phyloP scores from a whole-genome alignment of 2,888 invertebrate species.

The Tortrix viridana region DNA sequence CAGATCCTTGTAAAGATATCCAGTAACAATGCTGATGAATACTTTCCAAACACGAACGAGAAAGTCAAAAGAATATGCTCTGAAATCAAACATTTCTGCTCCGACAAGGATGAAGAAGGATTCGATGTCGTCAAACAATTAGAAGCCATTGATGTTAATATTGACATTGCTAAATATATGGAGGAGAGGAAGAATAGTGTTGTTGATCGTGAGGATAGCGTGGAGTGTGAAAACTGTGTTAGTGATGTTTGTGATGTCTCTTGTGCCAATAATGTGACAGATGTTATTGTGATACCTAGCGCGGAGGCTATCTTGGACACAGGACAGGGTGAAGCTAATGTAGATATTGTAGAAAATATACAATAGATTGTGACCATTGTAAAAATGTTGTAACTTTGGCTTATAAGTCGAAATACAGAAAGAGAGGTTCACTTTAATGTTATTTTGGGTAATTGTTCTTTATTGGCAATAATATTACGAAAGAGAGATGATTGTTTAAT shows the following conservation, averaged over 20 bases:
- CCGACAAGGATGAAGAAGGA: constrained; percentile 50
- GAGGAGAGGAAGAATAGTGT: constrained; percentile 48
- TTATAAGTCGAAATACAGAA: background rate
- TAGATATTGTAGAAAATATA: constrained; percentile 13
- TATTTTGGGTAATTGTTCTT: too few species aligned
- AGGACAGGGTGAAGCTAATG: constrained; percentile 49
- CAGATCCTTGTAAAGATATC: constrained; percentile 68
- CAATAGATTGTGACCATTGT: constrained; percentile 21
- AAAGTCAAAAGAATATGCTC: constrained; percentile 70
- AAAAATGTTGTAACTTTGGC: background rate
- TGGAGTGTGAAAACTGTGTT: constrained; percentile 54
- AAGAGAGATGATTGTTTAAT: too few species aligned
- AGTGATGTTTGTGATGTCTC: constrained; percentile 55
- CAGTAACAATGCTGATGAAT: constrained; percentile 69
- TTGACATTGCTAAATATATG: constrained; percentile 52
- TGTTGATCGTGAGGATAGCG: constrained; percentile 49
- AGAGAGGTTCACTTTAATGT: too few species aligned
- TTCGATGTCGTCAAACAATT: constrained; percentile 59
- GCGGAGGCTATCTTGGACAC: constrained; percentile 73
- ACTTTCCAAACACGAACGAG: constrained; percentile 53
- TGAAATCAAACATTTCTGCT: constrained; percentile 68
- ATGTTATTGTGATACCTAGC: constrained; percentile 74
- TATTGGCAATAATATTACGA: too few species aligned
- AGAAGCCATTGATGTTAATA: constrained; percentile 48
- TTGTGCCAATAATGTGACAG: constrained; percentile 65